Evolutionary conservation across 1,140 invertebrate genomes (phyloP).

Genomic region (Nomia melanderi): DNA sequence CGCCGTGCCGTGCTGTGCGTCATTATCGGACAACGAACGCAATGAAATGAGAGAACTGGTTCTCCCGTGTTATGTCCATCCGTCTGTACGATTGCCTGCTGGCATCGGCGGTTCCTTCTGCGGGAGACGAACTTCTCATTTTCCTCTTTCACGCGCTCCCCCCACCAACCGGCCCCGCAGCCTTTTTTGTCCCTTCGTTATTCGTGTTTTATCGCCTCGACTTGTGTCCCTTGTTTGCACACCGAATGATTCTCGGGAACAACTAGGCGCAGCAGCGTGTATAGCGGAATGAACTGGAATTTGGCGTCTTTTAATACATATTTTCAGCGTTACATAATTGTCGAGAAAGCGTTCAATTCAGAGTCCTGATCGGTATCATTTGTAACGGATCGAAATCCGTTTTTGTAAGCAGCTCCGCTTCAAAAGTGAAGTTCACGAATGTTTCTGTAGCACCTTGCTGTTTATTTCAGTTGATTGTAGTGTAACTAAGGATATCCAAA

Average conservation of each 20-base stretch:
- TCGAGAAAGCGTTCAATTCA: too few relatives aligned
- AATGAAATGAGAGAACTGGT: conserved; percentile 82
- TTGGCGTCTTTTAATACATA: too few relatives aligned
- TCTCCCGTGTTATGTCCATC: conserved; percentile 77
- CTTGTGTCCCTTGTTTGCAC: neutral
- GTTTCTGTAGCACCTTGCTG: too few relatives aligned
- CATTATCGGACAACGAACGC: conserved; percentile 82
- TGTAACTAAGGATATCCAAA: too few relatives aligned
- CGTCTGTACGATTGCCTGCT: conserved; percentile 73
- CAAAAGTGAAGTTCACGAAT: too few relatives aligned
- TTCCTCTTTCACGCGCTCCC: conserved; percentile 30
- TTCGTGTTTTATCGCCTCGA: neutral
- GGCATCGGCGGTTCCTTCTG: conserved; percentile 57
- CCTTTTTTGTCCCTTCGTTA: neutral
- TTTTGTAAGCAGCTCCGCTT: too few relatives aligned
- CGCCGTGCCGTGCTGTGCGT: conserved; percentile 75
- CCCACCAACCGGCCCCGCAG: neutral
- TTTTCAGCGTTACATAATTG: too few relatives aligned
- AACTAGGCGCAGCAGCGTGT: too few relatives aligned
- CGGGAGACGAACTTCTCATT: conserved; percentile 48
- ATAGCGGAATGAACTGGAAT: too few relatives aligned
- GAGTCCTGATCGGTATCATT: too few relatives aligned
- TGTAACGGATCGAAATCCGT: too few relatives aligned
- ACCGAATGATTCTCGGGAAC: neutral
- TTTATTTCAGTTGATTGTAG: too few relatives aligned